Conservation (phyloP, 2,797 vertebrate genomes). For the Ctenochaetus hawaiiensis region DNA sequence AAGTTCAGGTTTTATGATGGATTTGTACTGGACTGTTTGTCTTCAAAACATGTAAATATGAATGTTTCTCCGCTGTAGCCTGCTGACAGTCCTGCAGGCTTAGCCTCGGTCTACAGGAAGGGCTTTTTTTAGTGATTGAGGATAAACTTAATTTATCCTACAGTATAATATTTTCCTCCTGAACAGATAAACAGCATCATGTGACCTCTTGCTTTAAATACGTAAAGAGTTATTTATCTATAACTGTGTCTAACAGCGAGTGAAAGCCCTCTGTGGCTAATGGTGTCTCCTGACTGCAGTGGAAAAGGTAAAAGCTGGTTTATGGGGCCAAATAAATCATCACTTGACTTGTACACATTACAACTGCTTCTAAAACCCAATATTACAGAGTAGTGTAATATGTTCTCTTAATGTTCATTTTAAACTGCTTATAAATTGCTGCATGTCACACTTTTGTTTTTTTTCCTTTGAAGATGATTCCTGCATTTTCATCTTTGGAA, state of each 20-base stretch:
- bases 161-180: conserved; percentile 68
- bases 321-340: conserved; percentile 61
- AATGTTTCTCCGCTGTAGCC: conserved; percentile 28
- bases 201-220: conserved; percentile 66
- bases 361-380: conserved; percentile 66
- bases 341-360: conserved; percentile 72
- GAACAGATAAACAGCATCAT: conserved; percentile 58
- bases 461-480: conserved; percentile 22
- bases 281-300: conserved; percentile 42
- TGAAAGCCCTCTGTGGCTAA: conserved; percentile 57
- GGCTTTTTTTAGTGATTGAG: conserved; percentile 5
- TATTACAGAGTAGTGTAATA: conserved; percentile 68
- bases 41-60: conserved; percentile 55
- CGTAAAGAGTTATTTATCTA: conserved; percentile 66
- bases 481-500: conserved; percentile 48
- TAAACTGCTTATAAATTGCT: conserved; percentile 71
- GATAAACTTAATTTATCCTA: neutral
- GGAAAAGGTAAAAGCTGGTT: conserved; percentile 52
- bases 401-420: conserved; percentile 73
- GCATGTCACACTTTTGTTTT: conserved; percentile 38
- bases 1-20: too few species aligned
- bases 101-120: conserved; percentile 36
- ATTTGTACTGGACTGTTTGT: too few species aligned
- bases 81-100: conserved; percentile 44
- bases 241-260: conserved; percentile 62